Percentiles rank a stretch among this genome's conserved stretches.
Conservation (phyloP, 2,888 invertebrate genomes). For the Caenorhabditis virilis region DNA sequence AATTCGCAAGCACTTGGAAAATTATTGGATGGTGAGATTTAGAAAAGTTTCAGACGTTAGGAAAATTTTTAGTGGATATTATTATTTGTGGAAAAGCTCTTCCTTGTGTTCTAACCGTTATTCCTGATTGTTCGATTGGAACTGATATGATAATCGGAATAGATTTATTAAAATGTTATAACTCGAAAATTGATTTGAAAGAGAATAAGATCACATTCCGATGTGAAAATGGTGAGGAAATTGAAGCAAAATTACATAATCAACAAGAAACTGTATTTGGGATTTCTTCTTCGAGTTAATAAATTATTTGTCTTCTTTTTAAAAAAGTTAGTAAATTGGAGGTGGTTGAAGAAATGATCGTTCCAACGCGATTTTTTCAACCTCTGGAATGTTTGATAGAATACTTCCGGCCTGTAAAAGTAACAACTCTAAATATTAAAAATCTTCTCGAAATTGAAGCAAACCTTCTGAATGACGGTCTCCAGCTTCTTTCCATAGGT, state of each 20-base stretch:
- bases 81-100: constrained; percentile 6
- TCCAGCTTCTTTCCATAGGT: constrained; percentile 4
- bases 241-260: not conserved
- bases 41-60: not conserved
- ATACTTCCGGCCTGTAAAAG: constrained; percentile 1
- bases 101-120: constrained; percentile 15
- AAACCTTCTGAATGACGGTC: constrained; percentile 7
- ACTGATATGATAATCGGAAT: constrained; percentile 15
- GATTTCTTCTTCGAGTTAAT: not conserved
- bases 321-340: constrained; percentile 4
- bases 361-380: constrained; percentile 12
- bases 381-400: constrained; percentile 5
- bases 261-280: not conserved
- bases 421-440: too few species aligned
- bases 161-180: constrained; percentile 17
- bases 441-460: not conserved
- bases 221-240: not conserved
- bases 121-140: constrained; percentile 3
- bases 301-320: not conserved
- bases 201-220: not conserved
- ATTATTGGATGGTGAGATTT: constrained; percentile 13
- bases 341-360: constrained; percentile 12
- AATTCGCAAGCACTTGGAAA: constrained; percentile 14
- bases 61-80: constrained; percentile 11
- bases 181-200: constrained; percentile 11